Evolutionary conservation across 2,113 vertebrate species (phyloP).

Genomic region (Ariopsis seemanni): DNA sequence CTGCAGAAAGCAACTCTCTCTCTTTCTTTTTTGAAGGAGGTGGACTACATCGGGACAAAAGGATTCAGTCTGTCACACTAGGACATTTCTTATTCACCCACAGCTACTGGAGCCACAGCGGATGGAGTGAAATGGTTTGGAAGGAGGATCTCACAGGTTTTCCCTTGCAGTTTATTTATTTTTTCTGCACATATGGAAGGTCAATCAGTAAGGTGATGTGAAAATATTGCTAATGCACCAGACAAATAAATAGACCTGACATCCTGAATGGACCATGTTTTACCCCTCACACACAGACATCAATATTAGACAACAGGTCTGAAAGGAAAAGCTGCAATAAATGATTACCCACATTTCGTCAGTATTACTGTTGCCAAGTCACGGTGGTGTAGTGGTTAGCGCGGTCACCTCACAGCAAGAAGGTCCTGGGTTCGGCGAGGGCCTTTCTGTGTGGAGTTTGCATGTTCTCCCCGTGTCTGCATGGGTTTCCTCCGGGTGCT

Average conservation of each 20-base stretch:
- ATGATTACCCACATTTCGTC: not conserved
- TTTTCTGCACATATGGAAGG: not conserved
- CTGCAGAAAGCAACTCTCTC: constrained; percentile 44
- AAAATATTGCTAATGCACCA: constrained; percentile 16
- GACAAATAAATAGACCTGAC: not conserved
- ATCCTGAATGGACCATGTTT: not conserved
- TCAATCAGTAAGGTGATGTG: not conserved
- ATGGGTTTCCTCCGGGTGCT: too few relatives aligned
- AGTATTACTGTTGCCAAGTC: not conserved
- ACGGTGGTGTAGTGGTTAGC: not conserved
- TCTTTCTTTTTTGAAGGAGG: constrained; percentile 43
- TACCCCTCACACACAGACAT: not conserved
- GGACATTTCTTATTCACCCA: constrained; percentile 34
- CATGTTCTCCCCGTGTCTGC: too few relatives aligned
- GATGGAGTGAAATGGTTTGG: constrained; percentile 23
- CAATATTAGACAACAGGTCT: not conserved
- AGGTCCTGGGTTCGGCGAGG: too few relatives aligned
- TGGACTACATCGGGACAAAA: constrained; percentile 33
- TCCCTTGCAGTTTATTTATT: not conserved
- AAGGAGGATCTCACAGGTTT: not conserved
- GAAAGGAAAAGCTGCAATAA: not conserved
- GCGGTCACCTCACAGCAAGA: too few relatives aligned
- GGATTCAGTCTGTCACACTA: constrained; percentile 20
- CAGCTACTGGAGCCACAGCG: constrained; percentile 24
- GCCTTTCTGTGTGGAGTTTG: too few relatives aligned